Percentiles rank a stretch among this genome's conserved stretches.
phyloP scores from a whole-genome alignment of 2,797 vertebrate species.

The Gymnothorax javanicus region DNA sequence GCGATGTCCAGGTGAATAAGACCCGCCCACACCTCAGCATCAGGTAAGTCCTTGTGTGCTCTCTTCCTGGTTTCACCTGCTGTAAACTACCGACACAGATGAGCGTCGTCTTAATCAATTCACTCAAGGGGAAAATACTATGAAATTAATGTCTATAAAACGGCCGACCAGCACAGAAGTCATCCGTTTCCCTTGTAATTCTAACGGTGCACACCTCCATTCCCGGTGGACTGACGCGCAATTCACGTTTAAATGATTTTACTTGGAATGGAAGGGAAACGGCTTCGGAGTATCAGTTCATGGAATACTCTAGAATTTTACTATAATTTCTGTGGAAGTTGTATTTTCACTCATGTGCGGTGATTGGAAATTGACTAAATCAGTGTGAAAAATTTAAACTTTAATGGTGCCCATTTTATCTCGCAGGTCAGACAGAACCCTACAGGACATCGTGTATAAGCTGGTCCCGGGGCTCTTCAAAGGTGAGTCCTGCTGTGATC shows the following conservation, averaged over 20 bases:
- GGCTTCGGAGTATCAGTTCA: no score
- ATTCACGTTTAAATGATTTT: background rate
- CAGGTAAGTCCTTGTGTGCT: constrained; percentile 65
- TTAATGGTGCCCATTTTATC: no score
- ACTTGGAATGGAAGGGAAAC: background rate
- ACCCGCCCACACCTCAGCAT: constrained; percentile 91
- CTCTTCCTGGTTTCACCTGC: background rate
- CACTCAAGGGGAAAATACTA: background rate
- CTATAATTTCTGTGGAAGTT: no score
- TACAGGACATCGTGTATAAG: constrained; percentile 81
- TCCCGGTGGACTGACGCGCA: background rate
- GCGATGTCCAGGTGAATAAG: constrained; percentile 91
- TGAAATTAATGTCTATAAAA: background rate
- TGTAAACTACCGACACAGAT: background rate
- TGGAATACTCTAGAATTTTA: no score
- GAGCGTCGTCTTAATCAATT: no score
- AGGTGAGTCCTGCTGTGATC: constrained; percentile 56
- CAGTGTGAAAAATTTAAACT: no score
- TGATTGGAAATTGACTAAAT: no score
- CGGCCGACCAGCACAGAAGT: background rate
- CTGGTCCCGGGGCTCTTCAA: constrained; percentile 81
- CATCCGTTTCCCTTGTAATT: background rate
- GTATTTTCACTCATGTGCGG: no score
- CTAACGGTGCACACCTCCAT: no score
- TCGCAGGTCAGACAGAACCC: constrained; percentile 77